Conservation (phyloP, 2,113 vertebrate species). For the Tachycineta bicolor region DNA sequence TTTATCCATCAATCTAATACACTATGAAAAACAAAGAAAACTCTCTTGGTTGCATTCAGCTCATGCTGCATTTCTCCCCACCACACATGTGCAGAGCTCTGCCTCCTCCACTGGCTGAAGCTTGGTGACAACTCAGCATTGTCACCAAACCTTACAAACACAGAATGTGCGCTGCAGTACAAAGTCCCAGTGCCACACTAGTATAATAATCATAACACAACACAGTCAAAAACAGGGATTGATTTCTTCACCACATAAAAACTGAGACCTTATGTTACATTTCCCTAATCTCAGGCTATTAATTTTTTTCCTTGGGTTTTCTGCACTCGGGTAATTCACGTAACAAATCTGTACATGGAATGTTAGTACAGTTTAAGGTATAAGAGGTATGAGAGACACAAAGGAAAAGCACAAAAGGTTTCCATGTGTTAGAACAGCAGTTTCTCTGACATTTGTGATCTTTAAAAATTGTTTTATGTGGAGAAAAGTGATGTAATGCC, state of each 20-base stretch:
- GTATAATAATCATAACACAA: not conserved
- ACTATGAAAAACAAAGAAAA: not conserved
- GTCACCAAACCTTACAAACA: not conserved
- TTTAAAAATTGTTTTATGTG: not conserved
- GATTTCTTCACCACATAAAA: not conserved
- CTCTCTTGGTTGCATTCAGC: not conserved
- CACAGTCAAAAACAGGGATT: not conserved
- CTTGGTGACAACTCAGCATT: not conserved
- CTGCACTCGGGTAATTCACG: not conserved
- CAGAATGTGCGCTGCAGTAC: not conserved
- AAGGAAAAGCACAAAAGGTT: not conserved
- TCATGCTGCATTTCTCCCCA: not conserved
- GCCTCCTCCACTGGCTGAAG: not conserved
- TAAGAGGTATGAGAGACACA: not conserved
- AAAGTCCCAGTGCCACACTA: not conserved
- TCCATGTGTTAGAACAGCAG: not conserved
- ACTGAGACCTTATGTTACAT: not conserved
- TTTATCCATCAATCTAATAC: not conserved
- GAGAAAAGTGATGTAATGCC: not conserved
- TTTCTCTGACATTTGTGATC: not conserved
- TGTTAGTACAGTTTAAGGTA: not conserved
- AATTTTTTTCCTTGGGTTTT: not conserved
- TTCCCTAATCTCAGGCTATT: not conserved
- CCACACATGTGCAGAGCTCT: rapidly evolving
- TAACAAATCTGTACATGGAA: not conserved